phyloP scores from a whole-genome alignment of 1,140 invertebrate species.

The Hormaphis cornu region DNA sequence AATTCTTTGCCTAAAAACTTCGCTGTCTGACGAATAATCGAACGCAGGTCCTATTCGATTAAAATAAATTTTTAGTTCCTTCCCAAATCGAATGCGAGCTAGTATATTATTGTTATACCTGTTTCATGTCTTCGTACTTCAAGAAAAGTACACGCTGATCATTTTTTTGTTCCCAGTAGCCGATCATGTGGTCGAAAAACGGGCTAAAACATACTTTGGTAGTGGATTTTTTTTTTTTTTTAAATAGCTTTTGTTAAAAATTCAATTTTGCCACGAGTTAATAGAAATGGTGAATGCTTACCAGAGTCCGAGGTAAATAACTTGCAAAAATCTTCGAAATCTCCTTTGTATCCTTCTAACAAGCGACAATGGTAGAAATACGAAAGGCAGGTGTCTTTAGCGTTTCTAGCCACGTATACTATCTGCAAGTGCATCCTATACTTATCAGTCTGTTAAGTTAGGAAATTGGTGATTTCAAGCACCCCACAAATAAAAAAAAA shows the following conservation, averaged over 20 bases:
- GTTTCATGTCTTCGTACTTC: conserved; percentile 79
- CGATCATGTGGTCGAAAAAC: conserved; percentile 57
- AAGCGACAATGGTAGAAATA: conserved; percentile 62
- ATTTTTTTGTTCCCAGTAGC: conserved; percentile 58
- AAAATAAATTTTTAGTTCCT: background rate
- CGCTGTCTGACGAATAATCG: conserved; percentile 56
- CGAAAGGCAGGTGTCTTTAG: conserved; percentile 69
- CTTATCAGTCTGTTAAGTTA: too few species aligned
- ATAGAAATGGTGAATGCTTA: too few species aligned
- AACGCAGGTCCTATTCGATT: conserved; percentile 48
- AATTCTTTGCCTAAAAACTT: conserved; percentile 60
- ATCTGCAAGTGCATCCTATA: conserved; percentile 48
- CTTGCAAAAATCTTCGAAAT: conserved; percentile 55
- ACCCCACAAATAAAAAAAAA: too few species aligned
- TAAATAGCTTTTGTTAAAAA: too few species aligned
- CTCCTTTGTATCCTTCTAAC: conserved; percentile 51
- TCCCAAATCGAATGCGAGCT: background rate
- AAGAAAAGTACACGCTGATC: conserved; percentile 69
- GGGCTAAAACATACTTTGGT: conserved; percentile 52
- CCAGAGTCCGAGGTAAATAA: conserved; percentile 52
- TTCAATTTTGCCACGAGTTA: too few species aligned
- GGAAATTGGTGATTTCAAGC: too few species aligned
- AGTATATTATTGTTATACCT: conserved; percentile 39
- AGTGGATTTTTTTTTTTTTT: background rate
- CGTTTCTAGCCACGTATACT: conserved; percentile 68